Percentiles rank a stretch among this genome's conserved stretches.
phyloP scores from a whole-genome alignment of 2,888 invertebrate species.

The Ecdyonurus torrentis region DNA sequence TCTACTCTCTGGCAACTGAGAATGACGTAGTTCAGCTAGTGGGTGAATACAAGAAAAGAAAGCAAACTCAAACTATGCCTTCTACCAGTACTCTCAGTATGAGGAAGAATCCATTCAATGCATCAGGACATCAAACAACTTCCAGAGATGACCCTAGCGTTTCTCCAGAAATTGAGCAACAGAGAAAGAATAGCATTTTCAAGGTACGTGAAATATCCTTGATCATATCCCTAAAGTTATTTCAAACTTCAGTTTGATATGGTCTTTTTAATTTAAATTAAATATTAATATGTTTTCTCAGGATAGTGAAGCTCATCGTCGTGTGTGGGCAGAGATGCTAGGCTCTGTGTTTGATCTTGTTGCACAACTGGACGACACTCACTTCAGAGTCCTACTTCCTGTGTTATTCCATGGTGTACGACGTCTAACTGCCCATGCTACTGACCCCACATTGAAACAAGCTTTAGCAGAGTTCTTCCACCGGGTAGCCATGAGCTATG shows the following conservation, averaged over 20 bases:
- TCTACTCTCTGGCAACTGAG: constrained; percentile 29
- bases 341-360: constrained; percentile 67
- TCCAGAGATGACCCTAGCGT: constrained; percentile 44
- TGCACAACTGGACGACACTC: constrained; percentile 28
- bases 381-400: constrained; percentile 36
- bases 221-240: not conserved
- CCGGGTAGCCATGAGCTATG: constrained; percentile 32
- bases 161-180: constrained; percentile 69
- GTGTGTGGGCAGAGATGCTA: constrained; percentile 70
- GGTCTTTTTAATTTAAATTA: not conserved
- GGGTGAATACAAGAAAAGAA: constrained; percentile 34
- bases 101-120: constrained; percentile 23
- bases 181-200: constrained; percentile 60
- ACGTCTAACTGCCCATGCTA: constrained; percentile 35
- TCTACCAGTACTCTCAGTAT: constrained; percentile 16
- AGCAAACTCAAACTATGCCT: constrained; percentile 29
- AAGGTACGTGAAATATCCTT: constrained; percentile 38
- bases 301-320: constrained; percentile 73
- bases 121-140: constrained; percentile 21
- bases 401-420: constrained; percentile 37
- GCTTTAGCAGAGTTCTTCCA: constrained; percentile 36
- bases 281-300: constrained; percentile 23
- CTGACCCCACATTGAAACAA: constrained; percentile 34
- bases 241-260: not conserved
- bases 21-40: constrained; percentile 30